Conservation (phyloP, 2,113 vertebrate genomes). For the Prionailurus viverrinus region DNA sequence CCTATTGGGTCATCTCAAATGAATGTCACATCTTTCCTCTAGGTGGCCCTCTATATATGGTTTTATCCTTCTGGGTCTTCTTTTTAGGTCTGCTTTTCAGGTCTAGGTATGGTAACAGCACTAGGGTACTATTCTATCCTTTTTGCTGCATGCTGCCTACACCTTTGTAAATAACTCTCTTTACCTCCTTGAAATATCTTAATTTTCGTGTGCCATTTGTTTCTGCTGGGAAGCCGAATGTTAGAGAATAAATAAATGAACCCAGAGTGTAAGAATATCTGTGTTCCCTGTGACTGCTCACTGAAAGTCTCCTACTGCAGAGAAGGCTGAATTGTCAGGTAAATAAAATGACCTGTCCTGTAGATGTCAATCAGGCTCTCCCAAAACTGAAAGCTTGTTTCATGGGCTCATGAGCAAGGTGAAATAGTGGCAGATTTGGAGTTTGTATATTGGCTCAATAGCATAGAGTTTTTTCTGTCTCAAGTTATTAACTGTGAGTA, state of each 20-base stretch:
- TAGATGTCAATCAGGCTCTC: background rate
- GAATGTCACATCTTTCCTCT: background rate
- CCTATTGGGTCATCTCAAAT: background rate
- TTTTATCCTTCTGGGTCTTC: background rate
- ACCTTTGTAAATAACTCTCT: background rate
- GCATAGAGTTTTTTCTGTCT: background rate
- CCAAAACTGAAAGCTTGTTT: background rate
- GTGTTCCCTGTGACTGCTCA: background rate
- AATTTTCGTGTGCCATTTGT: background rate
- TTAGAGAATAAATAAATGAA: constrained; percentile 7
- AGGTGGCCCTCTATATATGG: background rate
- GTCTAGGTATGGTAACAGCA: background rate
- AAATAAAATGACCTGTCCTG: background rate
- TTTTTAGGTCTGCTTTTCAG: background rate
- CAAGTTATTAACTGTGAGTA: background rate
- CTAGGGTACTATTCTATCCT: background rate
- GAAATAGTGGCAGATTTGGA: background rate
- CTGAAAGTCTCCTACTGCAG: background rate
- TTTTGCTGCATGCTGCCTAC: background rate
- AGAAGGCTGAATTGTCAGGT: background rate
- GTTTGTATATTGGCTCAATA: background rate
- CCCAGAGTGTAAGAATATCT: background rate
- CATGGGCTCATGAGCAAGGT: background rate
- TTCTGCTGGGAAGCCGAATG: background rate
- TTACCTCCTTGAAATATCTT: constrained; percentile 32